Percentiles rank a stretch among this genome's conserved stretches.
Evolutionary conservation across 2,797 vertebrate species (phyloP).

Genomic region (Mareca penelope): DNA sequence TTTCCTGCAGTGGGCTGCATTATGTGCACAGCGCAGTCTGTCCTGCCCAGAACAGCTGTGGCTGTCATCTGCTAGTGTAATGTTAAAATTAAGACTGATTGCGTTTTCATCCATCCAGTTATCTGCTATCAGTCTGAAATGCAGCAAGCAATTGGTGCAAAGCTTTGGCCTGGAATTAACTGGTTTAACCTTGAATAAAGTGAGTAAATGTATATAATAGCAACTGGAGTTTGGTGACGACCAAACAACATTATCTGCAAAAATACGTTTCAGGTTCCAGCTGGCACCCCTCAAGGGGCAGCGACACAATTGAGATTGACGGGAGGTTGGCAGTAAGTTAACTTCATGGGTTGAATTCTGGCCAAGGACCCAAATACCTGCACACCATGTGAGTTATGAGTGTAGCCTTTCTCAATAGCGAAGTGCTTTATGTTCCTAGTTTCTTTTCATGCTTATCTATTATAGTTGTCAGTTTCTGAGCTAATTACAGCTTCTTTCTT

Average conservation of each 20-base stretch:
- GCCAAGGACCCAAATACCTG: not conserved
- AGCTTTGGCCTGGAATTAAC: not conserved
- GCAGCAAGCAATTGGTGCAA: not conserved
- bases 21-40: not conserved
- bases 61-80: not conserved
- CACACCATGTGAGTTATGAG: not conserved
- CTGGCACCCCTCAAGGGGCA: not conserved
- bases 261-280: constrained; percentile 1
- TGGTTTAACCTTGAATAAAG: constrained; percentile 30
- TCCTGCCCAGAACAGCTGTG: constrained; percentile 21
- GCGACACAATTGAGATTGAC: not conserved
- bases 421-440: not conserved
- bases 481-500: not conserved
- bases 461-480: not conserved
- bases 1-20: not conserved
- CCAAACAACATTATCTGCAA: not conserved
- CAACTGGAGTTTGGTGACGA: not conserved
- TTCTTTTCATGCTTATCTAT: not conserved
- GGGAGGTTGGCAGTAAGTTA: not conserved
- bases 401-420: not conserved
- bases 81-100: constrained; percentile 31
- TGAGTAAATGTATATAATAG: not conserved
- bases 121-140: not conserved
- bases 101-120: not conserved
- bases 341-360: constrained; percentile 26